A percentile compares a stretch with the other conserved stretches of the same genome.
Conservation (phyloP, 2,888 invertebrate species). For the Melipona beecheii region DNA sequence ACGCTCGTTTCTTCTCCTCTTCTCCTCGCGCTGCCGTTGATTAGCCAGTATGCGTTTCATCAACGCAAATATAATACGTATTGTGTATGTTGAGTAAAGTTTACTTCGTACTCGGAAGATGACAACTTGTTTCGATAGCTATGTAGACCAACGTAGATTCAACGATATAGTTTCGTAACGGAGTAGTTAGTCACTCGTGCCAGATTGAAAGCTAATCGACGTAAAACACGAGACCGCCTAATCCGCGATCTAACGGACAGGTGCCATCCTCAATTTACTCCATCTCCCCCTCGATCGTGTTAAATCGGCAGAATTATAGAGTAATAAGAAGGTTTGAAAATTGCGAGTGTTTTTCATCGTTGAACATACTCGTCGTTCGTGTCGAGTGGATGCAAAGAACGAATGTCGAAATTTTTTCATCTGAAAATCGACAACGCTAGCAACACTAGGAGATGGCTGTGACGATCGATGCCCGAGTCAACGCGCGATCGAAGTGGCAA, state of each 20-base stretch:
- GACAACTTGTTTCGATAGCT: not conserved
- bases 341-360: not conserved
- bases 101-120: not conserved
- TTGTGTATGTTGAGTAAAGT: not conserved
- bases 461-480: not conserved
- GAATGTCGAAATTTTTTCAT: not conserved
- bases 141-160: not conserved
- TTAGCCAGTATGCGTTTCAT: not conserved
- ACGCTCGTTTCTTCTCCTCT: not conserved
- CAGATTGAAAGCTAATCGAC: not conserved
- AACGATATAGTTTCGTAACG: not conserved
- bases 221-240: not conserved
- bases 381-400: not conserved
- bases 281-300: not conserved
- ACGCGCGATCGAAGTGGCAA: conserved; percentile 18
- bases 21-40: not conserved
- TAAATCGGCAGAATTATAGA: not conserved
- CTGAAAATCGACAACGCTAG: not conserved
- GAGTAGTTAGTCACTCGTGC: not conserved
- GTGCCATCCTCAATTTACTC: not conserved
- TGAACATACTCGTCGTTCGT: not conserved
- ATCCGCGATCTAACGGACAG: not conserved
- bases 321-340: not conserved
- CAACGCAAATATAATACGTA: not conserved
- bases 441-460: too few species aligned